A percentile compares a stretch with the other conserved stretches of the same genome.
These are phyloP conservation scores for Polyommatus iphigenia DNA, from an alignment of 2,888 invertebrate genomes.

Conservation along the genomic window DNA sequence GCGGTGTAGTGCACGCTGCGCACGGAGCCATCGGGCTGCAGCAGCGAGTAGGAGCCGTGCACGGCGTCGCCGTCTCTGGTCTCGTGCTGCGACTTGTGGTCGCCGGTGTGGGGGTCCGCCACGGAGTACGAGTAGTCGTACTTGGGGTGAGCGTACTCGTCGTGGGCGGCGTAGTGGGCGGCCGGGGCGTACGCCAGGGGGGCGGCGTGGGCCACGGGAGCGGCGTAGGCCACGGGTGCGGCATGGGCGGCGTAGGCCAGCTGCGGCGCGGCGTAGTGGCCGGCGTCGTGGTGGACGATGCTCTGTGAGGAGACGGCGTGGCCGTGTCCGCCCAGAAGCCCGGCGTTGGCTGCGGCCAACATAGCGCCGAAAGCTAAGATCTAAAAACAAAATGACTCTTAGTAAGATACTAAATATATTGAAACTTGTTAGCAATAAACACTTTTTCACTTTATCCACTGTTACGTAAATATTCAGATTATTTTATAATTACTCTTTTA, in stretches of 20 bases:
- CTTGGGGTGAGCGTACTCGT: slow-evolving; percentile 53
- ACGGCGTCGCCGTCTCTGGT: slow-evolving; percentile 66
- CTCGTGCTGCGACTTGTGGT: slow-evolving; percentile 70
- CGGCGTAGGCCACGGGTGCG: slow-evolving; percentile 47
- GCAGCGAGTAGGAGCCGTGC: slow-evolving; percentile 76
- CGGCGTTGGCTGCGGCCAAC: slow-evolving; percentile 59
- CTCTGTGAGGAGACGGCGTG: slow-evolving; percentile 56
- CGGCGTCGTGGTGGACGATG: slow-evolving; percentile 53
- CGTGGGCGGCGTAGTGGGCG: slow-evolving; percentile 48
- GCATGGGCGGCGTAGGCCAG: slow-evolving; percentile 31
- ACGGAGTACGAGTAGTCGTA: slow-evolving; percentile 67
- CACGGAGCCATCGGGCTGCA: slow-evolving; percentile 67
- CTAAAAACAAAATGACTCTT: slow-evolving; percentile 40
- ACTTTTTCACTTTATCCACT: not conserved
- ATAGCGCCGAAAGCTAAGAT: slow-evolving; percentile 48
- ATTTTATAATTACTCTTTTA: not conserved
- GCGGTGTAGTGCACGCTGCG: slow-evolving; percentile 66
- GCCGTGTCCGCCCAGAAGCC: slow-evolving; percentile 50
- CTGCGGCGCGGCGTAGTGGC: slow-evolving; percentile 45
- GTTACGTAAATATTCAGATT: not conserved
- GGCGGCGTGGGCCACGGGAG: slow-evolving; percentile 46
- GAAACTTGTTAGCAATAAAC: not conserved
- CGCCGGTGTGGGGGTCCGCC: slow-evolving; percentile 70
- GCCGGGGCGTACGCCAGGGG: slow-evolving; percentile 47
- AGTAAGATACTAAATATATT: not conserved